Evolutionary conservation across 2,888 invertebrate genomes (phyloP).

Genomic region (Eucriotettix oculatus): DNA sequence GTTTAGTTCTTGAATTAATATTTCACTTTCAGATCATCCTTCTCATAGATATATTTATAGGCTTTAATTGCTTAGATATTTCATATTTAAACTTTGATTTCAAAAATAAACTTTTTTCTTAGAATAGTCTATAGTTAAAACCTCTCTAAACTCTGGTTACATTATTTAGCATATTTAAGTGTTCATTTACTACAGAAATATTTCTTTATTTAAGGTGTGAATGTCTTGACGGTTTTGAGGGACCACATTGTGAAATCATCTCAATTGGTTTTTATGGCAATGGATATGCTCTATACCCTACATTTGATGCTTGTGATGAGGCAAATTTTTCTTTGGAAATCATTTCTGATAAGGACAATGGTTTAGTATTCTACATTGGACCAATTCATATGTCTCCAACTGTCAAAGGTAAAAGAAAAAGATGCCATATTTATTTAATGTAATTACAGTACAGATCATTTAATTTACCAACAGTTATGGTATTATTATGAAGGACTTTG

Average conservation of each 20-base stretch:
- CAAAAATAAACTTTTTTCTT: background rate
- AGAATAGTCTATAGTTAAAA: background rate
- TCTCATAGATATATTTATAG: no score
- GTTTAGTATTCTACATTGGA: constrained; percentile 81
- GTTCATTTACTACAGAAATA: background rate
- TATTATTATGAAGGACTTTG: no score
- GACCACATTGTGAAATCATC: constrained; percentile 80
- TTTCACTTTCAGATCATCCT: no score
- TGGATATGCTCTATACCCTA: constrained; percentile 85
- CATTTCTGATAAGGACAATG: constrained; percentile 56
- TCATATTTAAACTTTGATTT: background rate
- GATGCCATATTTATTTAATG: no score
- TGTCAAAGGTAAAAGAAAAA: no score
- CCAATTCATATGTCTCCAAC: constrained; percentile 33
- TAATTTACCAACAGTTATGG: no score
- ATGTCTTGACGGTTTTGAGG: constrained; percentile 62
- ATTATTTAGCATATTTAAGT: background rate
- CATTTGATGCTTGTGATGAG: constrained; percentile 72
- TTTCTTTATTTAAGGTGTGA: constrained; percentile 45
- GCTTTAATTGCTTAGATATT: no score
- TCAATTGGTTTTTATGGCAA: constrained; percentile 77
- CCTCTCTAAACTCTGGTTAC: background rate
- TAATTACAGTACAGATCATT: no score
- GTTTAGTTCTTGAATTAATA: no score
- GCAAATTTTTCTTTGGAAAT: constrained; percentile 69